A percentile compares a stretch with the other conserved stretches of the same genome.
phyloP scores from a whole-genome alignment of 1,140 invertebrate genomes.

The Goniozus legneri region DNA sequence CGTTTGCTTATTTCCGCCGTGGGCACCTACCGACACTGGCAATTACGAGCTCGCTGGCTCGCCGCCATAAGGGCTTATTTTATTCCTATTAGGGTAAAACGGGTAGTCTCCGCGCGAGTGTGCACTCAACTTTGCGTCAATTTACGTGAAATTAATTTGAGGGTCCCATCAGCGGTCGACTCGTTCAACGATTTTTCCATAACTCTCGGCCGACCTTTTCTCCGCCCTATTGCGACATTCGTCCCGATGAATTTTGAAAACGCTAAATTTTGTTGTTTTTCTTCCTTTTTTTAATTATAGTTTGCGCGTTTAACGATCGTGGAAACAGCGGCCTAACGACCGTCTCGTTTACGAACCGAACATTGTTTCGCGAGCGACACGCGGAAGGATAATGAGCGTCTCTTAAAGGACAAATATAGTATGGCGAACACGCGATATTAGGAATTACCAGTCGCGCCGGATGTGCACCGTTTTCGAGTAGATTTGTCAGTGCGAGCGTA shows the following conservation, averaged over 20 bases:
- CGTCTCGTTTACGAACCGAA: neutral
- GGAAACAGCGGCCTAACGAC: neutral
- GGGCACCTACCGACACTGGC: conserved; percentile 25
- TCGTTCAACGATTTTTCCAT: conserved; percentile 35
- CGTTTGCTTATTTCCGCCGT: conserved; percentile 48
- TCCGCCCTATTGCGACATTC: too few relatives aligned
- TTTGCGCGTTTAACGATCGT: too few relatives aligned
- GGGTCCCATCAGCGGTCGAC: conserved; percentile 41
- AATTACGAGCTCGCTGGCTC: conserved; percentile 34
- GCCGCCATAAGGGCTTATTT: conserved; percentile 42
- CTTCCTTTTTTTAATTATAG: too few relatives aligned
- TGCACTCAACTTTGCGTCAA: conserved; percentile 22
- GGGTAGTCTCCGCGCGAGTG: conserved; percentile 27
- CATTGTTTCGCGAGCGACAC: neutral
- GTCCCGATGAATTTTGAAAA: too few relatives aligned
- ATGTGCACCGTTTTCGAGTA: neutral
- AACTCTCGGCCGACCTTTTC: too few relatives aligned
- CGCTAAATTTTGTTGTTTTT: too few relatives aligned
- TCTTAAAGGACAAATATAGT: conserved; percentile 16
- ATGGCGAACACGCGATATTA: too few relatives aligned
- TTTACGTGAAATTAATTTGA: conserved; percentile 54
- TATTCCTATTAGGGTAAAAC: conserved; percentile 51
- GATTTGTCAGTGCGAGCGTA: too few relatives aligned
- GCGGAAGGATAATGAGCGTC: conserved; percentile 3
- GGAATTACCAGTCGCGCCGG: too few relatives aligned